Evolutionary conservation across 2,113 vertebrate species (phyloP).

Genomic region (Ammodytes marinus): DNA sequence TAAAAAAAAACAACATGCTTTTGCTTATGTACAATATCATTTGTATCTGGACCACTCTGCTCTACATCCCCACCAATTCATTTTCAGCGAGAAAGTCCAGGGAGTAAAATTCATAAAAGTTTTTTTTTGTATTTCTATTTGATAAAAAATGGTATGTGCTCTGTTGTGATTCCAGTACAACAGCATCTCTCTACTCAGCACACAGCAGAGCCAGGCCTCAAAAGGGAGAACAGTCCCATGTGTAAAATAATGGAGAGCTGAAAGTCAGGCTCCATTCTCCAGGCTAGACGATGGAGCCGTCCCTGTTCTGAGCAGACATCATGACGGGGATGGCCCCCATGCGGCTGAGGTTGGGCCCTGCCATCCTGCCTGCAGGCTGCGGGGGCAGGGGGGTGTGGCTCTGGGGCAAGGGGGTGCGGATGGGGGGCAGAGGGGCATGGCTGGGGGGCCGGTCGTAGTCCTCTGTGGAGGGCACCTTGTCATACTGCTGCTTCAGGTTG

Average conservation of each 20-base stretch:
- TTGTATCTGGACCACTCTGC: slow-evolving; percentile 56
- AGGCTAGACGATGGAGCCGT: slow-evolving; percentile 95
- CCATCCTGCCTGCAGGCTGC: slow-evolving; percentile 88
- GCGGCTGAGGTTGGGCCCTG: slow-evolving; percentile 95
- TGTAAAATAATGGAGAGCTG: slow-evolving; percentile 56
- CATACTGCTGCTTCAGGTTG: slow-evolving; percentile 91
- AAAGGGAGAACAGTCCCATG: slow-evolving; percentile 31
- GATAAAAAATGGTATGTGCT: slow-evolving; percentile 71
- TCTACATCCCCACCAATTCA: slow-evolving; percentile 41
- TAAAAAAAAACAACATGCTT: slow-evolving; percentile 69
- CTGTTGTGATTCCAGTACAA: slow-evolving; percentile 59
- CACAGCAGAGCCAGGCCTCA: slow-evolving; percentile 60
- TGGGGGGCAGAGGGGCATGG: slow-evolving; percentile 80
- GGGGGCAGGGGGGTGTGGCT: slow-evolving; percentile 86
- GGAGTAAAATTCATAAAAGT: slow-evolving; percentile 66
- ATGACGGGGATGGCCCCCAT: slow-evolving; percentile 98
- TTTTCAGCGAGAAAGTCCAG: slow-evolving; percentile 62
- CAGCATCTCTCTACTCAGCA: slow-evolving; percentile 35
- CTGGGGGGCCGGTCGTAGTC: slow-evolving; percentile 89
- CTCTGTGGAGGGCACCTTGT: slow-evolving; percentile 92
- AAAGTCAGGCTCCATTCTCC: slow-evolving; percentile 39
- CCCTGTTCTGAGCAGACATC: slow-evolving; percentile 97
- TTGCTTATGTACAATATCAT: slow-evolving; percentile 79
- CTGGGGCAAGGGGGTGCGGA: slow-evolving; percentile 84
- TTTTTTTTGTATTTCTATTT: slow-evolving; percentile 60